A percentile compares a stretch with the other conserved stretches of the same genome.
phyloP scores from a whole-genome alignment of 2,797 vertebrate genomes.

The Artibeus lituratus region DNA sequence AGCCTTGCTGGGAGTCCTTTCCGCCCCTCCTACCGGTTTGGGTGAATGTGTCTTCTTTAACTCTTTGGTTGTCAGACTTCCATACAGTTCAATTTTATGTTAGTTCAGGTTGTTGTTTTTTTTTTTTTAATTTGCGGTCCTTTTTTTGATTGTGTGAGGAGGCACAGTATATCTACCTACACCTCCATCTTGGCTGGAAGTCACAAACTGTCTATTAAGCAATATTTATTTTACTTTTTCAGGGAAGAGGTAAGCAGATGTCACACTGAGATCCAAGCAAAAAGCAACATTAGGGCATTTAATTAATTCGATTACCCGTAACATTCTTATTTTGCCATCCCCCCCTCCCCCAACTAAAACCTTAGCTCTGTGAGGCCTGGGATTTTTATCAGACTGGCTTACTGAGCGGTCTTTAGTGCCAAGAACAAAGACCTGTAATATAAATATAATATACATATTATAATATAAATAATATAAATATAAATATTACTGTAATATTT shows the following conservation, averaged over 20 bases:
- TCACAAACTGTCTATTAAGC: slow-evolving; percentile 33
- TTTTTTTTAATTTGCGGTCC: too few species aligned
- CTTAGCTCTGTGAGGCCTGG: not conserved
- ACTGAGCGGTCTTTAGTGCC: not conserved
- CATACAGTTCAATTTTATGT: too few species aligned
- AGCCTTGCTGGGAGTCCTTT: too few species aligned
- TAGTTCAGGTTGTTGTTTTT: too few species aligned
- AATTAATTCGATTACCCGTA: not conserved
- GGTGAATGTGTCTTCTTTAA: too few species aligned
- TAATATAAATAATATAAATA: too few species aligned
- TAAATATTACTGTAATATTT: not conserved
- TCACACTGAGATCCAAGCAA: not conserved
- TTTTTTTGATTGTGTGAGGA: too few species aligned
- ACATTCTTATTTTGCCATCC: not conserved
- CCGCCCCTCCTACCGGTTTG: too few species aligned
- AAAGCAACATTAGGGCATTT: not conserved
- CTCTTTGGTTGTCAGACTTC: too few species aligned
- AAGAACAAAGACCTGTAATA: not conserved
- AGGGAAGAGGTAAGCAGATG: not conserved
- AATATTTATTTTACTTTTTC: slow-evolving; percentile 5
- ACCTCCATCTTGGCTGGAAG: too few species aligned
- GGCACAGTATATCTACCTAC: too few species aligned
- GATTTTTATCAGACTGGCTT: not conserved
- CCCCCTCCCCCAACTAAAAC: not conserved
- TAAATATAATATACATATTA: too few species aligned